phyloP scores from a whole-genome alignment of 2,797 vertebrate species.

The Helicolenus hilgendorfi region DNA sequence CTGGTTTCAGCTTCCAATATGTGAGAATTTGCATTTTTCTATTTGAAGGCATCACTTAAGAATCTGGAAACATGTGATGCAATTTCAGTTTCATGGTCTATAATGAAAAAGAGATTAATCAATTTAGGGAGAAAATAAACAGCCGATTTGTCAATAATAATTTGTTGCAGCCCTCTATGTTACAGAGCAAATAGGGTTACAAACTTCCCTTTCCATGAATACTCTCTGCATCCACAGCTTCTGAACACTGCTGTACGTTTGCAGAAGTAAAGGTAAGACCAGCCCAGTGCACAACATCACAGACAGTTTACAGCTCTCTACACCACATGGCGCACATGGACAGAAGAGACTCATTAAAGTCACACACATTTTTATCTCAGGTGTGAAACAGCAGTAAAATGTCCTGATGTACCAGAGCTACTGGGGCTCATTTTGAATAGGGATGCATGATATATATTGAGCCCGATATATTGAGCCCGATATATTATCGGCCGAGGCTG shows the following conservation, averaged over 20 bases:
- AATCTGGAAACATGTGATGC: background rate
- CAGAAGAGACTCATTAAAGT: background rate
- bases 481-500: no score
- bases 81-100: background rate
- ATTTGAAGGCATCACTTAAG: background rate
- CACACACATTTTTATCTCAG: background rate
- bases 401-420: background rate
- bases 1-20: background rate
- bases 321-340: background rate
- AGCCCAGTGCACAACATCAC: background rate
- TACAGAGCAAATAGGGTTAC: background rate
- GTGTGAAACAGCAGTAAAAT: slow-evolving; percentile 18
- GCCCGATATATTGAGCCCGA: no score
- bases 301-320: background rate
- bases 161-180: background rate
- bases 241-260: background rate
- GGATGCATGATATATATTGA: no score
- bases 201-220: background rate
- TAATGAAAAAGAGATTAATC: background rate
- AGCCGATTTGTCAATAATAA: background rate
- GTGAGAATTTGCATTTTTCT: background rate
- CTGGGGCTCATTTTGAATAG: no score
- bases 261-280: background rate
- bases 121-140: background rate
- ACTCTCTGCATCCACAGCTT: background rate